A percentile compares a stretch with the other conserved stretches of the same genome.
phyloP scores from a whole-genome alignment of 1,140 invertebrate genomes.

The Drosophila ercepeae region DNA sequence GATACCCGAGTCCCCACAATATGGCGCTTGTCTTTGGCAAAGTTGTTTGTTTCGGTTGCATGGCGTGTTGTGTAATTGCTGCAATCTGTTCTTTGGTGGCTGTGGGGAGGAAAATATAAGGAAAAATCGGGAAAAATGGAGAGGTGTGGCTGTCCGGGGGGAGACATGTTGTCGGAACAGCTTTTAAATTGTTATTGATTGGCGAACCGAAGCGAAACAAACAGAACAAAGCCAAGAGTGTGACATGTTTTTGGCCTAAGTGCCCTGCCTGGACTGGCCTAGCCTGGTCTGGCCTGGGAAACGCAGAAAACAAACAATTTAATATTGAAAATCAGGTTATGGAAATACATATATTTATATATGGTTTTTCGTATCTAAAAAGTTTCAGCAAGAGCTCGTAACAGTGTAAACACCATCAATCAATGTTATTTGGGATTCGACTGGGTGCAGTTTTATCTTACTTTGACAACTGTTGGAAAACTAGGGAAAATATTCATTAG shows the following conservation, averaged over 20 bases:
- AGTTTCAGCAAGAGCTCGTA: conserved; percentile 29
- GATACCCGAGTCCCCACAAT: conserved; percentile 39
- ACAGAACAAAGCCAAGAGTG: conserved; percentile 38
- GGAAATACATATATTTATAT: conserved; percentile 50
- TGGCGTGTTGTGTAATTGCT: conserved; percentile 77
- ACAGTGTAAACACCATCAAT: conserved; percentile 39
- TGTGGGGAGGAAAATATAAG: conserved; percentile 25
- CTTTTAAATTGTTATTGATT: conserved; percentile 81
- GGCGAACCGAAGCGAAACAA: conserved; percentile 28
- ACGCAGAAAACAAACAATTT: conserved; percentile 72
- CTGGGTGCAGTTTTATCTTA: conserved; percentile 39
- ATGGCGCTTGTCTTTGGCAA: conserved; percentile 64
- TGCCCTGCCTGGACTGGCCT: background rate
- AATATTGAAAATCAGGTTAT: conserved; percentile 70
- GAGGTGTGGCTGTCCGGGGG: conserved; percentile 36
- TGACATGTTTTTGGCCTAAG: conserved; percentile 57
- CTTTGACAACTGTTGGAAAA: conserved; percentile 1
- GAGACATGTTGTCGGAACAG: conserved; percentile 77
- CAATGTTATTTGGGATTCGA: conserved; percentile 30
- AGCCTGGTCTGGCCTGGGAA: conserved; percentile 11
- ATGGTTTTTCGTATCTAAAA: conserved; percentile 22
- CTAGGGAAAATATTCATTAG: background rate
- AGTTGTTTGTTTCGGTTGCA: conserved; percentile 54
- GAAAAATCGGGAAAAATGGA: background rate
- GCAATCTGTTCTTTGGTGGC: conserved; percentile 55